phyloP scores from a whole-genome alignment of 2,113 vertebrate species.

The Agapornis roseicollis region DNA sequence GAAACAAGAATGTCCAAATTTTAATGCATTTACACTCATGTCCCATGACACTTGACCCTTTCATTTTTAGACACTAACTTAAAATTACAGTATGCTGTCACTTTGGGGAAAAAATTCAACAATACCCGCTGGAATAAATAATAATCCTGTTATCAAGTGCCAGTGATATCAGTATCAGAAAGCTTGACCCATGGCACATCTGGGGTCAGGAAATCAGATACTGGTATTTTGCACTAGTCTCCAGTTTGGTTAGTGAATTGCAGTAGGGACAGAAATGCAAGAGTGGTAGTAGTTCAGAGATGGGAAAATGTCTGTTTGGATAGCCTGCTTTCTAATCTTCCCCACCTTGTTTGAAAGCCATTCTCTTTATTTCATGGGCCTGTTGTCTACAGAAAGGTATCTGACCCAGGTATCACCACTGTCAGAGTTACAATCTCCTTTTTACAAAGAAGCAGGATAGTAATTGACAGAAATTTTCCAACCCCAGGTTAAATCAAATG shows the following conservation, averaged over 20 bases:
- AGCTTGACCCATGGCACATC: fast-evolving
- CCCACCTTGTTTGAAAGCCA: background rate
- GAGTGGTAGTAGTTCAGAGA: background rate
- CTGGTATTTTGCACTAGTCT: background rate
- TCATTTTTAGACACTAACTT: background rate
- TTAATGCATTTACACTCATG: background rate
- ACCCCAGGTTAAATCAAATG: background rate
- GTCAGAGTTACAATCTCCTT: background rate
- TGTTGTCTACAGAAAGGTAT: background rate
- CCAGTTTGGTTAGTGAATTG: background rate
- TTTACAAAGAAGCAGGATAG: background rate
- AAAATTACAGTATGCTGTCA: background rate
- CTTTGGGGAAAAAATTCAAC: background rate
- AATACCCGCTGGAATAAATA: background rate
- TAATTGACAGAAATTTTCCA: background rate
- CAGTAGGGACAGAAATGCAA: background rate
- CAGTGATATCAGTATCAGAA: background rate
- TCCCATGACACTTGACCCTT: background rate
- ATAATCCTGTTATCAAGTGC: background rate
- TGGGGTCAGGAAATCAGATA: background rate
- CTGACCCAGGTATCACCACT: background rate
- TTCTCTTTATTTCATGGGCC: background rate
- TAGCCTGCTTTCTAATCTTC: background rate
- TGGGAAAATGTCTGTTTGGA: background rate
- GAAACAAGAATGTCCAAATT: background rate